A percentile compares a stretch with the other conserved stretches of the same genome.
phyloP scores from a whole-genome alignment of 2,888 invertebrate genomes.

The Falcaria lacertinaria region DNA sequence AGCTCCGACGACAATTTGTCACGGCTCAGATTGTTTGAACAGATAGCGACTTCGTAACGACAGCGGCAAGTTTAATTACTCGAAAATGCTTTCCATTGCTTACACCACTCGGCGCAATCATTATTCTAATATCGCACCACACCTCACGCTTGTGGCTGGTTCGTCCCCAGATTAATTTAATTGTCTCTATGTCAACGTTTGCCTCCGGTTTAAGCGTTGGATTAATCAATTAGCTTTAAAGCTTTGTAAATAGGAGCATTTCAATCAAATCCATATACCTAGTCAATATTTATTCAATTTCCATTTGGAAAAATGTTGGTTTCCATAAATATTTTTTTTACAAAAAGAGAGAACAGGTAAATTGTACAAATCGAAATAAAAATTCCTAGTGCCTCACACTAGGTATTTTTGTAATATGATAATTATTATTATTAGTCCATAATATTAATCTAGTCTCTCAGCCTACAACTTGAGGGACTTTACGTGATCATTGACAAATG shows the following conservation, averaged over 20 bases:
- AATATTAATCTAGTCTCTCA: no score
- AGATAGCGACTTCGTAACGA: conserved; percentile 25
- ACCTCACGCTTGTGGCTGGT: conserved; percentile 21
- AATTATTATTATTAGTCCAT: no score
- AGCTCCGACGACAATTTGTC: conserved; percentile 25
- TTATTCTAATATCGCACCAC: conserved; percentile 19
- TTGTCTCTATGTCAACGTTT: background rate
- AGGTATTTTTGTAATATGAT: no score
- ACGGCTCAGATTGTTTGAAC: conserved; percentile 36
- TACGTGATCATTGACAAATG: no score
- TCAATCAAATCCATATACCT: background rate
- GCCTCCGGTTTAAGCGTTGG: background rate
- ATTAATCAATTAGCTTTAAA: background rate
- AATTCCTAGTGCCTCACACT: no score
- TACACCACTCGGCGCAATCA: no score
- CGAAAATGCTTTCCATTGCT: conserved; percentile 25
- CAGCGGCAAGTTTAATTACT: conserved; percentile 43
- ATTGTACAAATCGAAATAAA: no score
- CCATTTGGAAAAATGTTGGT: background rate
- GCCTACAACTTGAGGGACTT: no score
- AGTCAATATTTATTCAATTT: background rate
- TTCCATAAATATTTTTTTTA: no score
- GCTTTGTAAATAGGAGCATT: background rate
- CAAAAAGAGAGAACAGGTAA: no score
- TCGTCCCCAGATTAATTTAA: conserved; percentile 23